Conservation (phyloP, 2,113 vertebrate species). For the Sinocyclocheilus anophthalmus region DNA sequence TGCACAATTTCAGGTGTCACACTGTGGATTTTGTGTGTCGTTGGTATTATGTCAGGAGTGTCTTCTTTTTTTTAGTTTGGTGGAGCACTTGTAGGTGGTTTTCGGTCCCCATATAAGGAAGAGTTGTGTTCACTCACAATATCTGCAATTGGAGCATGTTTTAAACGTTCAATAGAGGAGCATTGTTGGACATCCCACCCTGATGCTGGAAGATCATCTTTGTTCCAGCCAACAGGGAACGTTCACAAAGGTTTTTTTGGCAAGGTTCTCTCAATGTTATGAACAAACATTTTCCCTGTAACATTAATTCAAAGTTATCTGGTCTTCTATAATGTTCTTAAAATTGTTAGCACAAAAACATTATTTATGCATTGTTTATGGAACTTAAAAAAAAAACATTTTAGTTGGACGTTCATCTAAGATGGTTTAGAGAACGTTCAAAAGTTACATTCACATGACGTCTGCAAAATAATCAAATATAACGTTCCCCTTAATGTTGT, state of each 20-base stretch:
- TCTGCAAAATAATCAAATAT: neutral
- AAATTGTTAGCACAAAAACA: neutral
- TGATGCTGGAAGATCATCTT: neutral
- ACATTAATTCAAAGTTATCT: neutral
- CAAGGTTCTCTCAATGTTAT: neutral
- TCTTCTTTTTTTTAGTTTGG: no score
- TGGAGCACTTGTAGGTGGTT: slow-evolving; percentile 58
- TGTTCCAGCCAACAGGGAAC: neutral
- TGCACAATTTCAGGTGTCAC: neutral
- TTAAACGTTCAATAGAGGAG: slow-evolving; percentile 72
- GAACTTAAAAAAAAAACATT: no score
- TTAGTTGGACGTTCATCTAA: neutral
- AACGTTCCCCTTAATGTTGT: neutral
- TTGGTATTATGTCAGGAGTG: slow-evolving; percentile 7
- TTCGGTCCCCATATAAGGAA: slow-evolving; percentile 77
- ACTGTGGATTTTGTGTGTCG: neutral
- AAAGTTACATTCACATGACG: no score
- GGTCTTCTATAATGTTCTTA: neutral
- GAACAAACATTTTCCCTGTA: neutral
- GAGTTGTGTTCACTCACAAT: slow-evolving; percentile 53
- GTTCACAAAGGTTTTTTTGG: neutral
- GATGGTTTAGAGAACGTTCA: no score
- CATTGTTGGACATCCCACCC: slow-evolving; percentile 51
- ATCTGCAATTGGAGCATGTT: slow-evolving; percentile 63
- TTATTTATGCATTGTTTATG: neutral